Base-by-base conservation (phyloP, 2,888 invertebrate genomes). In the Chloromyia formosa region DNA sequence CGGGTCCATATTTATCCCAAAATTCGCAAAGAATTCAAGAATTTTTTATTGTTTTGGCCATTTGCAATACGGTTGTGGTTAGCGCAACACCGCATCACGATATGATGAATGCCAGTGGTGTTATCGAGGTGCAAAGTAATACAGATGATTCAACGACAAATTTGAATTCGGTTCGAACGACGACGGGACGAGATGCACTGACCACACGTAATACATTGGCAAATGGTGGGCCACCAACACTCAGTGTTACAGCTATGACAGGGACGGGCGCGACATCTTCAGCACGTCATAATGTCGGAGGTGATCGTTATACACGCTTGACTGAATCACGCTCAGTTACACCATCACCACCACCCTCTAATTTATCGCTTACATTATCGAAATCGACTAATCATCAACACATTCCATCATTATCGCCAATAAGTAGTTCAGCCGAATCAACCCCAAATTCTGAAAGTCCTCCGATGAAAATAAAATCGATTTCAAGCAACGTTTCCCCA, bases 21-120 rank as follows among this genome's bases (percentile, higher is more conserved):
- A 92, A 94, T 80, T 89, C 91, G 4, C 92, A 92, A 79, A 88
- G 92, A 82, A 90, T 95, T 42, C 92, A 93, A 80, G 96, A 96
- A 83, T 98, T 98, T 86, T 91, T 98, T 78, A 84, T 97, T 76
- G 90, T 96, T 23, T 87, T 98, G 84, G 94, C 98, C 16, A 90
- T 97, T 76, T 98, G 98, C 86, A 98, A 98, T 86, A 98, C 98
- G 0, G 98, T 98, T 7, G 94, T 98, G 73, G 97, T 98, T 71
- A 94, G 96, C 78, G 89, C 91, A 68, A 93, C 93, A 83, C 96
- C 96, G 7, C 90, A 90, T 84, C 87, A 88, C 54, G 90, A 90
- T 82, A 80, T 84, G 45, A 92, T 94, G 90, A 91, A 91, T 83
- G 88, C 92, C 73, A 92, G 90, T 82, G 91, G 91, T 23, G 83